Evolutionary conservation across 2,113 vertebrate species (phyloP).

Genomic region (Ifrita kowaldi): DNA sequence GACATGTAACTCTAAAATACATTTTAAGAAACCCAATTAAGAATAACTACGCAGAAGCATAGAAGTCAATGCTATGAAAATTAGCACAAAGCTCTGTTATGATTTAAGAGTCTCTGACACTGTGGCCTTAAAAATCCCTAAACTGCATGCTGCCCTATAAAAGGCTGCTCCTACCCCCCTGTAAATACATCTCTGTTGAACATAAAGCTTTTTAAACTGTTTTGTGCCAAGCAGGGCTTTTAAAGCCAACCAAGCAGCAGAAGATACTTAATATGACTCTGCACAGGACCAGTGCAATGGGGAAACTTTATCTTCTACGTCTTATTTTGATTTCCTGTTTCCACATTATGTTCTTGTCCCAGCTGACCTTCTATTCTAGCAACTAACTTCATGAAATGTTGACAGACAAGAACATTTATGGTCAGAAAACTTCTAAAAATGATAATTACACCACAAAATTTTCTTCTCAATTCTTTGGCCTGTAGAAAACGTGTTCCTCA

Average conservation of each 20-base stretch:
- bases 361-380: not conserved
- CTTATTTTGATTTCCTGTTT: not conserved
- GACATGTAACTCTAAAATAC: not conserved
- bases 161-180: not conserved
- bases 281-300: not conserved
- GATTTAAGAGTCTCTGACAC: constrained; percentile 53
- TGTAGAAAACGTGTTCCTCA: not conserved
- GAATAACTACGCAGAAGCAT: constrained; percentile 28
- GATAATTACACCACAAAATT: not conserved
- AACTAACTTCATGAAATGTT: not conserved
- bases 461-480: not conserved
- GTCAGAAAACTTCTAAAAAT: not conserved
- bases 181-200: not conserved
- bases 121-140: constrained; percentile 29
- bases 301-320: not conserved
- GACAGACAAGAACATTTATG: not conserved
- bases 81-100: constrained; percentile 36
- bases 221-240: not conserved
- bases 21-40: constrained; percentile 61
- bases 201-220: constrained; percentile 2
- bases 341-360: not conserved
- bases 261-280: not conserved
- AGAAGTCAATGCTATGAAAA: not conserved
- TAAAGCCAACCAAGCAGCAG: not conserved
- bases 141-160: constrained; percentile 20